A percentile compares a stretch with the other conserved stretches of the same genome.
Evolutionary conservation across 2,888 invertebrate species (phyloP).

Genomic region (Cloeon dipterum): DNA sequence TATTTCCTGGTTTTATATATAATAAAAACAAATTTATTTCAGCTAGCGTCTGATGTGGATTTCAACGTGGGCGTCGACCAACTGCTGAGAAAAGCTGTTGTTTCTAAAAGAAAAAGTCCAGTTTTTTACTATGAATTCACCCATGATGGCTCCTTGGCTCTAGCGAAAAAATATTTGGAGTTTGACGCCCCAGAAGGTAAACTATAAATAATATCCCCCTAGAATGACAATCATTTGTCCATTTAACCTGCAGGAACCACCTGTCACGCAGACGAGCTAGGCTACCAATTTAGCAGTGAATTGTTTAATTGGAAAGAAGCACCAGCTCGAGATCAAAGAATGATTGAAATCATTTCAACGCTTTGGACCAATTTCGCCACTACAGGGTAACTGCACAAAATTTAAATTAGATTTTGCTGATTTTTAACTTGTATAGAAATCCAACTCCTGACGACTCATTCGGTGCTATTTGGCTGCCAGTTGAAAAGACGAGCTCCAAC

Average conservation of each 20-base stretch:
- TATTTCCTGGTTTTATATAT: too few relatives aligned
- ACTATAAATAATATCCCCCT: too few relatives aligned
- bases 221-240: too few relatives aligned
- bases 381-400: neutral
- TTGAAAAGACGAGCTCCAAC: neutral
- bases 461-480: neutral
- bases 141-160: conserved; percentile 6
- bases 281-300: neutral
- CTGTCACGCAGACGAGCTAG: neutral
- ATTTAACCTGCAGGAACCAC: neutral
- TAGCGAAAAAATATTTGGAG: too few relatives aligned
- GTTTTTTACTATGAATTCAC: conserved; percentile 6
- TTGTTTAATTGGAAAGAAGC: neutral
- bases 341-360: neutral
- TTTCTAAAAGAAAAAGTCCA: conserved; percentile 1
- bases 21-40: too few relatives aligned
- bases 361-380: neutral
- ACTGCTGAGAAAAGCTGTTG: conserved; percentile 1
- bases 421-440: neutral
- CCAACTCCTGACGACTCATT: neutral
- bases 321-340: neutral
- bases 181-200: too few relatives aligned
- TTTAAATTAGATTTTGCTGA: neutral
- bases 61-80: too few relatives aligned
- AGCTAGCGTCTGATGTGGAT: too few relatives aligned